Evolutionary conservation across 2,888 invertebrate species (phyloP).

Genomic region (Spisula subtruncata): DNA sequence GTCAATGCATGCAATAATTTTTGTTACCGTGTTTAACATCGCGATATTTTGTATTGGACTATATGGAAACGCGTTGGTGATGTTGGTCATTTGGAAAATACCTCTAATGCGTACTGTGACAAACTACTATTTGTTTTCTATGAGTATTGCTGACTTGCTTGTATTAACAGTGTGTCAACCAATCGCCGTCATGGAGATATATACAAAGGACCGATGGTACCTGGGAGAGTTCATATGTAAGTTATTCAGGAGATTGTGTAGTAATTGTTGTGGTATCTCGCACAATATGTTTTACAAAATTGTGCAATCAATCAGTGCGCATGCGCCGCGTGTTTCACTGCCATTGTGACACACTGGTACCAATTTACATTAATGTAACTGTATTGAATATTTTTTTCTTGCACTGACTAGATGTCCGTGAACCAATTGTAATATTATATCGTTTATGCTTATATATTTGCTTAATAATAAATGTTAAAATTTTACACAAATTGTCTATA

Average conservation of each 20-base stretch:
- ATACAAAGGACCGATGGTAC: slow-evolving; percentile 96
- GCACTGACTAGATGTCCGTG: no score
- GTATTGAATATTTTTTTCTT: no score
- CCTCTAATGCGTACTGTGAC: slow-evolving; percentile 98
- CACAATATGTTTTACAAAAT: no score
- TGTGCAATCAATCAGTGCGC: background rate
- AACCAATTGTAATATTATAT: no score
- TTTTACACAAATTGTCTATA: no score
- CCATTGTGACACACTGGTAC: background rate
- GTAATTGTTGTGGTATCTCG: no score
- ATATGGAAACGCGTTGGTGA: slow-evolving; percentile 97
- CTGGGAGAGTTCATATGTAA: slow-evolving; percentile 97
- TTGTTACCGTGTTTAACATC: slow-evolving; percentile 95
- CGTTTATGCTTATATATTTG: no score
- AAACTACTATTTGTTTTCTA: slow-evolving; percentile 97
- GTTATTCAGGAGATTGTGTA: slow-evolving; percentile 88
- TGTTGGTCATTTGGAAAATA: slow-evolving; percentile 96
- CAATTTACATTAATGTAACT: no score
- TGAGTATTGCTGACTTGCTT: slow-evolving; percentile 97
- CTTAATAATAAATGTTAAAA: no score
- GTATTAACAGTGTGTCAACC: slow-evolving; percentile 97
- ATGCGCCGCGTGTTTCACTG: background rate
- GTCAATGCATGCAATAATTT: slow-evolving; percentile 93
- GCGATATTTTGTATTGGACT: slow-evolving; percentile 96
- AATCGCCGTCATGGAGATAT: slow-evolving; percentile 97